Percentiles rank a stretch among this genome's conserved stretches.
Conservation (phyloP, 2,113 vertebrate genomes). For the Campylomormyrus tamandua region DNA sequence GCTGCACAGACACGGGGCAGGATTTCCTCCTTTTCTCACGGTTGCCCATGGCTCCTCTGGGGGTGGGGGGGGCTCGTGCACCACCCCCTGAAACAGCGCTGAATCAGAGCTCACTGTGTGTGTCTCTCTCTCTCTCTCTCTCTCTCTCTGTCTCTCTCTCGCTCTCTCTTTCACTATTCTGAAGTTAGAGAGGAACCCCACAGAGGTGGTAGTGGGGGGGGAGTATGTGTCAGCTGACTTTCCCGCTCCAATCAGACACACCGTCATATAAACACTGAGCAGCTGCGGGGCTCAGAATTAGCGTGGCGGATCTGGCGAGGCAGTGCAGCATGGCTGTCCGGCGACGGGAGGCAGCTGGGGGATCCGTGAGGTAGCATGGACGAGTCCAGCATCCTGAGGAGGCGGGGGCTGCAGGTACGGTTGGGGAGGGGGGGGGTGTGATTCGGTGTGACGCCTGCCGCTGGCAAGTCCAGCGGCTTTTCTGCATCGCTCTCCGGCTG, state of each 20-base stretch:
- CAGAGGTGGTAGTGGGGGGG: slow-evolving; percentile 21
- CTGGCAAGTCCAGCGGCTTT: background rate
- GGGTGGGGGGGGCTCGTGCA: slow-evolving; percentile 11
- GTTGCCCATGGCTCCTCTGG: slow-evolving; percentile 34
- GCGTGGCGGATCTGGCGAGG: slow-evolving; percentile 54
- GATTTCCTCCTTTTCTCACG: slow-evolving; percentile 60
- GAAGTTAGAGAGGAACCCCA: slow-evolving; percentile 74
- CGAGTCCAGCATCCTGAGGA: slow-evolving; percentile 84
- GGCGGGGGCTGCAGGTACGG: slow-evolving; percentile 88
- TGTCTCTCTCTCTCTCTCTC: too few relatives aligned
- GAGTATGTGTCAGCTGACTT: slow-evolving; percentile 75
- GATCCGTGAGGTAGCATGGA: slow-evolving; percentile 69
- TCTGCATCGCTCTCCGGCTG: background rate
- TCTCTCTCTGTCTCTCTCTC: slow-evolving; percentile 16
- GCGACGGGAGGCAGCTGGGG: slow-evolving; percentile 60
- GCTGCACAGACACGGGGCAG: slow-evolving; percentile 52
- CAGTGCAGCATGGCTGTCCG: slow-evolving; percentile 68
- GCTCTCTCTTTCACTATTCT: slow-evolving; percentile 48
- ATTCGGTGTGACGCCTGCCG: background rate
- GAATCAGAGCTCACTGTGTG: background rate
- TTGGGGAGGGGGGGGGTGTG: background rate
- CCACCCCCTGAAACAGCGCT: slow-evolving; percentile 12
- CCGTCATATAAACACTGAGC: slow-evolving; percentile 88
- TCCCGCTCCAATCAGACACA: slow-evolving; percentile 79
- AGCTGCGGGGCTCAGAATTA: slow-evolving; percentile 80